Evolutionary conservation across 1,140 invertebrate species (phyloP), one percentile per base, ranked within the genome.

Genomic region (Calliphora vicina): DNA sequence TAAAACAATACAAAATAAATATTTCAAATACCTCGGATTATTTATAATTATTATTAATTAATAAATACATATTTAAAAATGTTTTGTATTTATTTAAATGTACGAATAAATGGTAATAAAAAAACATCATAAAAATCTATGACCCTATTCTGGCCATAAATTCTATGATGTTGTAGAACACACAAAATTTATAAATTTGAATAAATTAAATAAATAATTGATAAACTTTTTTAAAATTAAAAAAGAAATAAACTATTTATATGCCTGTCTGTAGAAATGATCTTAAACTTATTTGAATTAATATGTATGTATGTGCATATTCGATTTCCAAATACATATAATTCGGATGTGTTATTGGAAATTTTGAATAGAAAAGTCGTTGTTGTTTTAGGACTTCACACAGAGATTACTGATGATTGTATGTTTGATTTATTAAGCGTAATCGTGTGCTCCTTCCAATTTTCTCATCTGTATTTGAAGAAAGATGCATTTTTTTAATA

Each of bases 381-480:
- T 67, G 57, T 67, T 57, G 50, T 67, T 67, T 50, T 23, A 67
- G 6, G n/a, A 23, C 57, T 67, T 23, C 57, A 23, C 23, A 23
- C n/a, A 67, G 61, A 67, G 61, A 67, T 23, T 67, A 67, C 8
- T 23, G n/a, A 12, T 50, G 0, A 12, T 15, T 50, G n/a, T 23
- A 25, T 67, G 20, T 23, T 10, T 23, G 12, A 74, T 27, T 35
- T 29, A 61, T 85, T 88, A 90, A 27, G 88, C 88, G 85, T 87
- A 90, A 73, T 90, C 88, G 61, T 87, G 87, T 13, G 85, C 80
- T 83, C 88, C 85, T 67, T 90, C 88, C 86, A 90, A 73, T 82
- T 90, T 90, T 85, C 87, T 88, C 81, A 90, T 85, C 88, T 90
- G 84, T 17, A 82, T 83, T 81, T 84, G 43, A 73, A 72, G 27